Evolutionary conservation across 2,113 vertebrate species (phyloP), one percentile per base, ranked within the genome.

Genomic region (Hoplias malabaricus): DNA sequence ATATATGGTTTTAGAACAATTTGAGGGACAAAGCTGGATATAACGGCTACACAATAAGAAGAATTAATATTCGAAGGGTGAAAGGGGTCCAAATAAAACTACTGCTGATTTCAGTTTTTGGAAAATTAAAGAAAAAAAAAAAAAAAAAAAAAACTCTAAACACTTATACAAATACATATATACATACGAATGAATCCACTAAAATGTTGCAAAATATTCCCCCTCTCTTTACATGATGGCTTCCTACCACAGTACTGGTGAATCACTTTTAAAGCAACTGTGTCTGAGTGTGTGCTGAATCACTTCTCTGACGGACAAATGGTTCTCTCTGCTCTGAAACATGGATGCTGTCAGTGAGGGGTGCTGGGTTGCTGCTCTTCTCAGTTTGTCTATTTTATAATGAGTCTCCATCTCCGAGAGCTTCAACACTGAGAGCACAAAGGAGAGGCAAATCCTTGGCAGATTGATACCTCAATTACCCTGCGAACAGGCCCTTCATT

Each of bases 391-490:
- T 53, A n/a, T 66, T 76, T 74, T 69, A 21, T 42, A 75, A 78
- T 73, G 43, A 81, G 69, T 63, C 57, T 66, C 46, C 27, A 50
- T 61, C 69, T 33, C n/a, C n/a, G n/a, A n/a, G n/a, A n/a, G n/a
- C 56, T 56, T 61, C 31, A 69, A 34, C 54, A n/a, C 29, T 48
- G 42, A 34, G 43, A 31, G 75, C 62, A 62, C 27, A 36, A 70
- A 42, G 34, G 38, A 68, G 63, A 31, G 40, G 56, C 38, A 75
- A 27, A 54, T 21, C 25, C 62, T 67, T 61, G 59, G 67, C 61
- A 81, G 82, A 79, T 78, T 71, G 76, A 81, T 68, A 66, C 79
- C 53, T 61, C 67, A 79, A 76, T 79, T 76, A 75, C 72, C 62
- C 72, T 8, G 21, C 57, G n/a, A 29, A 48, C 14, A 36, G 31